Conservation (phyloP, 1,140 invertebrate species). For the Pogonognathellus flavescens region DNA sequence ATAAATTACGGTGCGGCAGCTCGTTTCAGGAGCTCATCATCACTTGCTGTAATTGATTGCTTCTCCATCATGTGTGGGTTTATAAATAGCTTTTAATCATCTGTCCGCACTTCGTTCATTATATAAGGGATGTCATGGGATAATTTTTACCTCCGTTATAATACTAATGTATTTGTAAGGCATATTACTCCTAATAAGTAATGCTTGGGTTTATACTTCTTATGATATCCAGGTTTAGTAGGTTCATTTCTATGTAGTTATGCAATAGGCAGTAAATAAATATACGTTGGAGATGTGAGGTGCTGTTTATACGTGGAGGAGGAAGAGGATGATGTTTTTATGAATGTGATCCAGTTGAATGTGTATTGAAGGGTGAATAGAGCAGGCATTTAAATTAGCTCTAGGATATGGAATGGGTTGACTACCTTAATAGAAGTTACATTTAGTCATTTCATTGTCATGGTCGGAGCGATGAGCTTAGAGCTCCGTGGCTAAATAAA, state of each 20-base stretch:
- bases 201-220: no score
- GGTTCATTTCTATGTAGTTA: no score
- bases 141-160: slow-evolving; percentile 1
- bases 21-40: slow-evolving; percentile 35
- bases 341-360: no score
- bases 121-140: slow-evolving; percentile 1
- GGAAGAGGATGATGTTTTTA: no score
- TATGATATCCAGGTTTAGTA: no score
- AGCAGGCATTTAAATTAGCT: not conserved
- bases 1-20: slow-evolving; percentile 28
- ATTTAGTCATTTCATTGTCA: slow-evolving; percentile 23
- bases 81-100: slow-evolving; percentile 33
- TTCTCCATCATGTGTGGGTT: not conserved
- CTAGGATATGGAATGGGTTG: not conserved
- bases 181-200: no score
- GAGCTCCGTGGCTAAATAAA: not conserved
- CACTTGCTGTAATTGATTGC: slow-evolving; percentile 36
- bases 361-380: no score
- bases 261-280: no score
- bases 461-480: not conserved
- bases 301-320: no score
- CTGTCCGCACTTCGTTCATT: not conserved
- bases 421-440: not conserved
- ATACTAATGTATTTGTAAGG: no score
- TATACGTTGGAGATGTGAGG: no score